Percentiles rank a stretch among this genome's conserved stretches.
Evolutionary conservation across 2,113 vertebrate species (phyloP).

Genomic region (Rattus rattus): DNA sequence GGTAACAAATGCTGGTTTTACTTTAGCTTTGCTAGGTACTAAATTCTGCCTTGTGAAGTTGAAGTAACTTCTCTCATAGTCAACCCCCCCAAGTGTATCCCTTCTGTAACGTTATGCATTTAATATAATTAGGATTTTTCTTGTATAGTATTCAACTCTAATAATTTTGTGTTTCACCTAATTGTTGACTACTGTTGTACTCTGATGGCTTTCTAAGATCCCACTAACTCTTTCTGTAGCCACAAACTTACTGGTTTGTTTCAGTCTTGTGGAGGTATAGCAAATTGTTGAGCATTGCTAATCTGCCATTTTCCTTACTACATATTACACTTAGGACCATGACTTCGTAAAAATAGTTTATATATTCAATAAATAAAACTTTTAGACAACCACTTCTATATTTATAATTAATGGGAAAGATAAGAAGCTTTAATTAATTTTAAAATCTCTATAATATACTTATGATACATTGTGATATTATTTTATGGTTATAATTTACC

Average conservation of each 20-base stretch:
- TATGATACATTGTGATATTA: neutral
- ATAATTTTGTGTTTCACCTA: neutral
- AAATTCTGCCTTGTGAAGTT: neutral
- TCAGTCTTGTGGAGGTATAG: neutral
- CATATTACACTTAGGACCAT: neutral
- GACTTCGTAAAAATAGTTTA: slow-evolving; percentile 10
- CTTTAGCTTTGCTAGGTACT: neutral
- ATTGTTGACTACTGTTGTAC: neutral
- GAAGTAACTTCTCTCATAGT: neutral
- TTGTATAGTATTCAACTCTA: neutral
- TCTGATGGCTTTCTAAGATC: neutral
- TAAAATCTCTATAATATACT: neutral
- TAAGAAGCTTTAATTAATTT: neutral
- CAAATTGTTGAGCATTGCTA: neutral
- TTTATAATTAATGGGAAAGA: neutral
- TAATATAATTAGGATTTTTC: neutral
- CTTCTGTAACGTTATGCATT: neutral
- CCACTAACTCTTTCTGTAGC: neutral
- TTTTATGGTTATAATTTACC: neutral
- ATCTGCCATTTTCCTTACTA: neutral
- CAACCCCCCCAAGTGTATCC: neutral
- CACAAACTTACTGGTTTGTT: neutral
- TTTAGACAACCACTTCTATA: neutral
- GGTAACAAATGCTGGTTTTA: neutral
- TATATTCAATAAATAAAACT: neutral